Percentiles rank a stretch among this genome's conserved stretches.
Conservation (phyloP, 2,113 vertebrate species). For the Crotalus viridis region DNA sequence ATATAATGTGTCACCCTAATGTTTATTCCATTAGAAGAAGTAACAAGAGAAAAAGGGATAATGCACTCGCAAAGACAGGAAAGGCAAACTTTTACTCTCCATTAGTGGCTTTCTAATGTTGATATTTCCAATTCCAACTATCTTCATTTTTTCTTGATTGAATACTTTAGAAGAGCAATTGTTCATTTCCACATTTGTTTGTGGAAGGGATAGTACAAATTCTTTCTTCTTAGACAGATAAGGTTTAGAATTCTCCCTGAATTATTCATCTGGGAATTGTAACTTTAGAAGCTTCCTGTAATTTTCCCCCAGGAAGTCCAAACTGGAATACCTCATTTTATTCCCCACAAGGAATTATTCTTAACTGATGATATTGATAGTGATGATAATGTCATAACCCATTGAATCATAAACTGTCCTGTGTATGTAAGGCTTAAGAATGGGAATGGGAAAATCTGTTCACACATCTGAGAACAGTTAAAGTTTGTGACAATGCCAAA, state of each 20-base stretch:
- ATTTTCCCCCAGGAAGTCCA: neutral
- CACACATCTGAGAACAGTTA: neutral
- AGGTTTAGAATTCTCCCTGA: neutral
- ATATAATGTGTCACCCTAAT: neutral
- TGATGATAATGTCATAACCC: neutral
- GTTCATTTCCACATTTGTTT: neutral
- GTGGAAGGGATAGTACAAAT: neutral
- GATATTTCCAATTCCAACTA: neutral
- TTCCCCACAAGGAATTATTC: neutral
- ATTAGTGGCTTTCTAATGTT: neutral
- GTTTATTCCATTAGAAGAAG: neutral
- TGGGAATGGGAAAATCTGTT: neutral
- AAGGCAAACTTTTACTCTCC: neutral
- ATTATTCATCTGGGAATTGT: neutral
- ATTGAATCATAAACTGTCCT: neutral
- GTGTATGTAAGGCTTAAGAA: neutral
- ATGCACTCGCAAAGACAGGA: neutral
- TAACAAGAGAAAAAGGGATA: neutral
- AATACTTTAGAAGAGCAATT: neutral
- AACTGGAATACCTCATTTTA: neutral
- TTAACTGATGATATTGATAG: neutral
- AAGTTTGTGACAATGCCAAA: neutral
- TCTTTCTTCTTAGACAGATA: neutral
- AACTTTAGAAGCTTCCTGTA: neutral
- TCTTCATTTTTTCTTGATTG: neutral